Base-by-base conservation (phyloP, 2,113 vertebrate species). In the Grallaria varia region DNA sequence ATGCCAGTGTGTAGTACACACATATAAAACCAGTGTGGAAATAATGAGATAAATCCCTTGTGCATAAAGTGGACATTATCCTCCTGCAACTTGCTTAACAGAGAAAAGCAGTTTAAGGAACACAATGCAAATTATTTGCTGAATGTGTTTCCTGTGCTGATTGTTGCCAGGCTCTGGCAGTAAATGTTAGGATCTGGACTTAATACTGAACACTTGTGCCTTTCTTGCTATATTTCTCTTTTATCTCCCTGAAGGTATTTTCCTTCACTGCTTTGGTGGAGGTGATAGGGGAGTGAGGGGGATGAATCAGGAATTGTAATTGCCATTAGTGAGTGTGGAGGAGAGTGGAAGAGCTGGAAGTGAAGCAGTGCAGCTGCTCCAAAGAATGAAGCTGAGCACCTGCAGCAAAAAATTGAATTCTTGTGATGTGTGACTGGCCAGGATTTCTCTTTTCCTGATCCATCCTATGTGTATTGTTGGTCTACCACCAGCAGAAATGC, bases 201-300 rank as follows among this genome's bases (percentile, higher is more conserved):
- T 44, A 12, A 33, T 27, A 10, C 4, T 59, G 39, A 81, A 50
- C 0, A 1, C 5, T 22, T 8, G 1, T 49, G 31, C 49, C 30
- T 53, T 52, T 56, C 55, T 68, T 59, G 62, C 24, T 64, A 0
- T 27, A 10, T 80, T 77, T 69, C 52, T 37, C 24, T 78, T 21
- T 21, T 49, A 12, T n/a, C 15, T 58, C 39, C 53, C 25, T 76
- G 49, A 64, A 66, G 30, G 11, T 60, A 44, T 42, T 74, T 84
- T 52, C 14, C 62, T 66, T 74, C 35, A 30, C 23, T 59, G 30
- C 18, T 67, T 67, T 31, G 67, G 24, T 72, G 33, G 23, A 64
- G 19, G 14, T 40, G 52, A n/a, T 16, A 45, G 28, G 31, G 30
- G 31, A 77, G 30, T 20, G 35, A 72, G 8, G 5, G 4, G 12